Evolutionary conservation across 2,888 invertebrate species (phyloP).

Genomic region (Oxytorus armatus): DNA sequence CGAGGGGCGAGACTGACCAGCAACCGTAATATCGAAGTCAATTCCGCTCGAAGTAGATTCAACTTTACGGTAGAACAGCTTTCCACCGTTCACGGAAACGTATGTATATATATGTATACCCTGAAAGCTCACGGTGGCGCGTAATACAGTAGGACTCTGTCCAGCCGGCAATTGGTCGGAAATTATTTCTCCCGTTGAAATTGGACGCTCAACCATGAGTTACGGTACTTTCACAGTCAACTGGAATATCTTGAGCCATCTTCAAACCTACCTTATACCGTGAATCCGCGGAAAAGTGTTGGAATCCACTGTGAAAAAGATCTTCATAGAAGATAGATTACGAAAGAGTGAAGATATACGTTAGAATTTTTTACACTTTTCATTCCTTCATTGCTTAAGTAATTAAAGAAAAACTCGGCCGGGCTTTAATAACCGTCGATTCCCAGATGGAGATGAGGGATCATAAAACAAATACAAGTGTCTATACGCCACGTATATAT

Average conservation of each 20-base stretch:
- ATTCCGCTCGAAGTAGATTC: conserved; percentile 66
- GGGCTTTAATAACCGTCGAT: conserved; percentile 57
- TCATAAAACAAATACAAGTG: conserved; percentile 44
- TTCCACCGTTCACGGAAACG: conserved; percentile 36
- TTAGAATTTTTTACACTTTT: conserved; percentile 29
- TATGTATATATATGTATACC: conserved; percentile 14
- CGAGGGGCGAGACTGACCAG: conserved; percentile 54
- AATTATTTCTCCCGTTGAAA: conserved; percentile 65
- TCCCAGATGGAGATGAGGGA: conserved; percentile 31
- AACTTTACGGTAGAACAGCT: conserved; percentile 65
- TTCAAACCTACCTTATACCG: conserved; percentile 15
- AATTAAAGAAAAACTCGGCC: conserved; percentile 64
- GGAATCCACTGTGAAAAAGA: conserved; percentile 27
- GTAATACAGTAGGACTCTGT: conserved; percentile 36
- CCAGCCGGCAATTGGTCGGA: conserved; percentile 57
- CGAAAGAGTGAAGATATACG: conserved; percentile 9
- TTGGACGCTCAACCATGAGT: conserved; percentile 62
- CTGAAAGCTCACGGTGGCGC: conserved; percentile 10
- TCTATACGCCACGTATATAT: conserved; percentile 15
- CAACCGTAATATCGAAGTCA: conserved; percentile 66
- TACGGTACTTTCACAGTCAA: conserved; percentile 43
- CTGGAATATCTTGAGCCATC: conserved; percentile 46
- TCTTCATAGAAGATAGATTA: not conserved
- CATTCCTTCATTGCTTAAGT: conserved; percentile 43
- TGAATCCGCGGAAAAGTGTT: conserved; percentile 38